Base-by-base conservation (phyloP, 2,888 invertebrate species). In the Hermodice carunculata region DNA sequence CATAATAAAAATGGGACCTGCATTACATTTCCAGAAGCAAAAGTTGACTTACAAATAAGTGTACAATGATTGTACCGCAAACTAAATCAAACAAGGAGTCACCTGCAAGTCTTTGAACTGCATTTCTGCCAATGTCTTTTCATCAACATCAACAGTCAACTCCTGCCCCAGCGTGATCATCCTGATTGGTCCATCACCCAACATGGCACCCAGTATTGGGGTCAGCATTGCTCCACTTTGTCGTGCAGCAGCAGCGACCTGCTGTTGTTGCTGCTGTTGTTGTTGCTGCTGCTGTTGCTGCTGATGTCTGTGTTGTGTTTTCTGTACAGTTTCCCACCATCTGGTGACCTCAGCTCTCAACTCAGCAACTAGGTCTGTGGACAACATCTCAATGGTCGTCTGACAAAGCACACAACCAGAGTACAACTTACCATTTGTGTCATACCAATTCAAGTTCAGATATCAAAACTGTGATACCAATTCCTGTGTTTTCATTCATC, bases 21-120 rank as follows among this genome's bases (percentile, higher is more conserved):
- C n/a, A n/a, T n/a, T n/a, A n/a, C n/a, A n/a, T n/a, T n/a, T n/a
- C n/a, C n/a, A n/a, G n/a, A n/a, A n/a, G n/a, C n/a, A n/a, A n/a
- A n/a, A n/a, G n/a, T n/a, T n/a, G n/a, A n/a, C n/a, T n/a, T n/a
- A n/a, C n/a, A n/a, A n/a, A n/a, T n/a, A n/a, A n/a, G n/a, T n/a
- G n/a, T n/a, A n/a, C n/a, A n/a, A n/a, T n/a, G n/a, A n/a, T n/a
- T n/a, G n/a, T n/a, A n/a, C n/a, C n/a, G n/a, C n/a, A n/a, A n/a
- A n/a, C n/a, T n/a, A n/a, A n/a, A n/a, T n/a, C n/a, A n/a, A n/a
- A n/a, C n/a, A n/a, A n/a, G n/a, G n/a, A n/a, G 63, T 61, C 76
- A 92, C 92, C 90, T 95, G 96, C 82, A 93, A 92, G 84, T 97
- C 96, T 84, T 96, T 97, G 82, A 96, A 95, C 26, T 95, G 95